These are phyloP conservation scores for Clarias laeviceps DNA, from an alignment of 2,797 vertebrate species.

Conservation along the genomic window DNA sequence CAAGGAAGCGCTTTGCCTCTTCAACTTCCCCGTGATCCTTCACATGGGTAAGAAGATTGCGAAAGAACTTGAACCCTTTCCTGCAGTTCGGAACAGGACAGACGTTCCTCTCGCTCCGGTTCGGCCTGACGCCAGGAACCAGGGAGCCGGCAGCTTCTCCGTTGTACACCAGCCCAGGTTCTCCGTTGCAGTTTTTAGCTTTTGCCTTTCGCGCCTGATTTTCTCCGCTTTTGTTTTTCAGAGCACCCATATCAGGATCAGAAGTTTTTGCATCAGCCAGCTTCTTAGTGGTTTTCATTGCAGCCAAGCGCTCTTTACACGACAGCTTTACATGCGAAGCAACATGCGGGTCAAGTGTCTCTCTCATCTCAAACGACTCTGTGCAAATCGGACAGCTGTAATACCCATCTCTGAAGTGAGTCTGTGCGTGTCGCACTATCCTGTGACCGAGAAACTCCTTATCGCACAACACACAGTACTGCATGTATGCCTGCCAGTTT, in stretches of 20 bases:
- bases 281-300: conserved; percentile 89
- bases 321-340: conserved; percentile 94
- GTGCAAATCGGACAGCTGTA: conserved; percentile 96
- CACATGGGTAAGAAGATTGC: conserved; percentile 92
- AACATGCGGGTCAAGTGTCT: conserved; percentile 91
- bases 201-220: conserved; percentile 81
- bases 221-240: conserved; percentile 73
- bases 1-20: conserved; percentile 91
- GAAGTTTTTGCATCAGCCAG: conserved; percentile 80
- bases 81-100: conserved; percentile 85
- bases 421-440: conserved; percentile 96
- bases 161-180: conserved; percentile 75
- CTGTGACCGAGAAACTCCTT: conserved; percentile 97
- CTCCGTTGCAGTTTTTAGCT: conserved; percentile 80
- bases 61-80: conserved; percentile 94
- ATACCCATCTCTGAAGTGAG: conserved; percentile 86
- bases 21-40: conserved; percentile 89
- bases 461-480: conserved; percentile 96
- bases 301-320: conserved; percentile 90
- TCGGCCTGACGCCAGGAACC: conserved; percentile 64
- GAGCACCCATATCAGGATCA: conserved; percentile 67
- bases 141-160: conserved; percentile 71
- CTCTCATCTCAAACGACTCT: conserved; percentile 90
- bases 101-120: conserved; percentile 76
- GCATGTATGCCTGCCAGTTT: conserved; percentile 99